Conservation (phyloP, 2,113 vertebrate genomes). For the Phaetusa simplex region DNA sequence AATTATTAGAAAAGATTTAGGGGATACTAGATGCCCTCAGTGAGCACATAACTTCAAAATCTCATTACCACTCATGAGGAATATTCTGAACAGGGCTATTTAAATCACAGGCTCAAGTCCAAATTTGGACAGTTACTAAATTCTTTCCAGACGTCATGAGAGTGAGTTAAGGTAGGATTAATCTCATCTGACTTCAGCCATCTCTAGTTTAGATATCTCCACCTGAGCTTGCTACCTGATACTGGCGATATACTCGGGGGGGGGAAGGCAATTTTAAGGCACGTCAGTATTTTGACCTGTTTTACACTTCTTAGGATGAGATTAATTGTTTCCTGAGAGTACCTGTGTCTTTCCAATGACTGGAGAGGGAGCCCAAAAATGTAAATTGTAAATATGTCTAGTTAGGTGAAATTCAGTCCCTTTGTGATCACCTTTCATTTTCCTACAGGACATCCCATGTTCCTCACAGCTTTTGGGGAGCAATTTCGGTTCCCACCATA, state of each 20-base stretch:
- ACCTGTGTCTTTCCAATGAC: neutral
- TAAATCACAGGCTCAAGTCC: neutral
- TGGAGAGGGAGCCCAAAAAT: neutral
- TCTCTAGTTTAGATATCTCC: neutral
- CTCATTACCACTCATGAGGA: neutral
- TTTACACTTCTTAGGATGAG: neutral
- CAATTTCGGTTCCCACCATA: neutral
- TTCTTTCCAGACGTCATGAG: neutral
- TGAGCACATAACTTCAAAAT: neutral
- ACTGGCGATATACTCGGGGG: neutral
- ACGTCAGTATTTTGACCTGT: neutral
- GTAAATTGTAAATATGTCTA: neutral
- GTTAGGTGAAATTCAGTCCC: neutral
- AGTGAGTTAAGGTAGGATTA: neutral
- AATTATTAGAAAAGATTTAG: constrained; percentile 46
- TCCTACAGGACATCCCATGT: neutral
- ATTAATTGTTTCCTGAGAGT: neutral
- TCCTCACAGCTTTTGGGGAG: neutral
- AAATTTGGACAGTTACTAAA: neutral
- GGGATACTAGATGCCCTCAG: neutral
- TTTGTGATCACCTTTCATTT: neutral
- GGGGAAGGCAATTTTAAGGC: neutral
- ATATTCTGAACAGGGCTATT: neutral
- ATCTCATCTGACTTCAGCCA: neutral
- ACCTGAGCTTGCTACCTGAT: neutral